A percentile compares a stretch with the other conserved stretches of the same genome.
Evolutionary conservation across 2,888 invertebrate species (phyloP).

Genomic region (Sinhomidia bicolor): DNA sequence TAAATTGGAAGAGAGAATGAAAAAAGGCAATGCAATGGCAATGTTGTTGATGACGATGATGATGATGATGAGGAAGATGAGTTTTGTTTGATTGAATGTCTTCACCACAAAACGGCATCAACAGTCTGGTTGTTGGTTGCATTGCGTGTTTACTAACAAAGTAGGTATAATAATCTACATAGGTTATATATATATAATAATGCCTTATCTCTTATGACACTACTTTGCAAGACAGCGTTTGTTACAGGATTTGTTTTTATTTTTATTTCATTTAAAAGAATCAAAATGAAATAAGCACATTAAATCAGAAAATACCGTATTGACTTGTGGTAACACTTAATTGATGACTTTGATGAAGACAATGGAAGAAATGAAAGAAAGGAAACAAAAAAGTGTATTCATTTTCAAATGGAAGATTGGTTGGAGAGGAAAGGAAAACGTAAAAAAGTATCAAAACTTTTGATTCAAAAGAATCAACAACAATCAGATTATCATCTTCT

Average conservation of each 20-base stretch:
- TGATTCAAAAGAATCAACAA: too few species aligned
- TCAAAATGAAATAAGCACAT: background rate
- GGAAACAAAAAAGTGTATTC: background rate
- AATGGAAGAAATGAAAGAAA: background rate
- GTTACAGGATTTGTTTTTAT: slow-evolving; percentile 33
- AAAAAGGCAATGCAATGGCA: background rate
- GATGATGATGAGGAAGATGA: slow-evolving; percentile 19
- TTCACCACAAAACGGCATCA: slow-evolving; percentile 28
- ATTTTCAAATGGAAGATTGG: background rate
- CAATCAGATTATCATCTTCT: too few species aligned
- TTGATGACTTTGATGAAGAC: background rate
- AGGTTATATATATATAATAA: background rate
- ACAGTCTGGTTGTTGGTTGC: slow-evolving; percentile 5
- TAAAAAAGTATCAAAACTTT: too few species aligned
- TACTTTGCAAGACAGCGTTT: background rate
- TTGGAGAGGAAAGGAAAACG: too few species aligned
- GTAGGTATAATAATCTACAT: background rate
- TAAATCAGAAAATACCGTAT: slow-evolving; percentile 30
- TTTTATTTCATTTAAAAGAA: too few species aligned
- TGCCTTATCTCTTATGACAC: too few species aligned
- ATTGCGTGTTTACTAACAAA: slow-evolving; percentile 24
- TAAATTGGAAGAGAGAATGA: slow-evolving; percentile 48
- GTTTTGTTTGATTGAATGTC: slow-evolving; percentile 61
- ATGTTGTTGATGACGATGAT: background rate
- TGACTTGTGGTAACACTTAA: slow-evolving; percentile 45